Evolutionary conservation across 2,888 invertebrate species (phyloP).

Genomic region (Acanthopleura granulata): DNA sequence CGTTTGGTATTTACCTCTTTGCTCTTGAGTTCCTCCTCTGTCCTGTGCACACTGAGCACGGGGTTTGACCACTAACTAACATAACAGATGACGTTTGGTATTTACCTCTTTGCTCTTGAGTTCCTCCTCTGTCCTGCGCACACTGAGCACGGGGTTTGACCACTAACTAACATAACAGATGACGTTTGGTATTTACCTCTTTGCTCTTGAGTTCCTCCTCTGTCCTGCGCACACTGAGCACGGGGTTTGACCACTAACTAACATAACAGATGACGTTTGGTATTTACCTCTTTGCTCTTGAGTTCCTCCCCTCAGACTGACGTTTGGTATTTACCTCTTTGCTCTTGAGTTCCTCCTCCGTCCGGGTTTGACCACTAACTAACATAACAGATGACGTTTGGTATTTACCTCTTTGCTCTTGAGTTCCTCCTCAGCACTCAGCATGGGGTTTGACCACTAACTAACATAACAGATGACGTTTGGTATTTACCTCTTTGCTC

Average conservation of each 20-base stretch:
- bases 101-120: conserved; percentile 85
- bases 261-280: conserved; percentile 66
- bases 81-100: conserved; percentile 67
- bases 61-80: conserved; percentile 72
- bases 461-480: no score
- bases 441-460: not conserved
- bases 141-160: no score
- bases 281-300: conserved; percentile 84
- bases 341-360: conserved; percentile 90
- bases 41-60: conserved; percentile 92
- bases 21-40: conserved; percentile 90
- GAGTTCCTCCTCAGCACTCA: not conserved
- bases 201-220: conserved; percentile 91
- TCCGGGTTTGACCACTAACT: conserved; percentile 76
- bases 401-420: conserved; percentile 81
- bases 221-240: conserved; percentile 92
- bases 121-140: no score
- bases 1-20: conserved; percentile 84
- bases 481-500: conserved; percentile 83
- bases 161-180: no score
- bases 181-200: conserved; percentile 82
- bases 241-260: conserved; percentile 73
- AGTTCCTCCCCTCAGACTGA: no score
- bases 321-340: conserved; percentile 84
- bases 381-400: conserved; percentile 65